These are phyloP conservation scores for Heterotilapia buettikoferi DNA, from an alignment of 2,113 vertebrate genomes.

Conservation along the genomic window DNA sequence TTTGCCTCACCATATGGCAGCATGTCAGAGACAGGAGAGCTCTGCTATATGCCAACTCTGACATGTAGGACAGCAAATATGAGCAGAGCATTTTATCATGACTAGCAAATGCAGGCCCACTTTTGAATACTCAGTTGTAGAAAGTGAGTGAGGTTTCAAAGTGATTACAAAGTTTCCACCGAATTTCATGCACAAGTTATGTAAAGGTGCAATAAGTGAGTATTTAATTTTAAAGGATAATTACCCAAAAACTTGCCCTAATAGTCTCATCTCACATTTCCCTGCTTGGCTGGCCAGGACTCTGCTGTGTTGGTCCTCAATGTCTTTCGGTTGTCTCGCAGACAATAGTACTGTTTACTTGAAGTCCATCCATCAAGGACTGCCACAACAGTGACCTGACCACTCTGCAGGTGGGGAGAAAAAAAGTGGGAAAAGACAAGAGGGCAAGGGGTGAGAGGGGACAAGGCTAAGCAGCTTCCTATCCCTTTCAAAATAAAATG, in stretches of 20 bases:
- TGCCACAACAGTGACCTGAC: background rate
- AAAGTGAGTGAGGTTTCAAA: background rate
- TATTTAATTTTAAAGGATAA: background rate
- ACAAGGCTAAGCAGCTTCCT: background rate
- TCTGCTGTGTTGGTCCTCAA: background rate
- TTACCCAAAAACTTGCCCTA: background rate
- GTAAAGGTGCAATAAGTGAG: background rate
- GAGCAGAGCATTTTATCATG: constrained; percentile 4
- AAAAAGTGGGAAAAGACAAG: background rate
- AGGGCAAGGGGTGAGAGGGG: background rate
- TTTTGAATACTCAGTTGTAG: background rate
- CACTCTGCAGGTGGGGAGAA: background rate
- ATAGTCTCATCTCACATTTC: background rate
- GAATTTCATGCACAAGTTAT: background rate
- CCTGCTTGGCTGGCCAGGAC: background rate
- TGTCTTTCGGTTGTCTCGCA: background rate
- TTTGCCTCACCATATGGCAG: constrained; percentile 20
- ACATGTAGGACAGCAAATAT: constrained; percentile 19
- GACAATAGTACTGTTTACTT: background rate
- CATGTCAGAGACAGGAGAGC: constrained; percentile 6
- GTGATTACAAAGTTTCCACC: background rate
- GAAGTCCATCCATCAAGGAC: background rate
- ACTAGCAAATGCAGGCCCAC: background rate
- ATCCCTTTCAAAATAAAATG: background rate
- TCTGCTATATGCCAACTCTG: constrained; percentile 12